Percentiles rank a stretch among this genome's conserved stretches.
phyloP scores from a whole-genome alignment of 2,113 vertebrate genomes.

The Nothobranchius kuhntae region DNA sequence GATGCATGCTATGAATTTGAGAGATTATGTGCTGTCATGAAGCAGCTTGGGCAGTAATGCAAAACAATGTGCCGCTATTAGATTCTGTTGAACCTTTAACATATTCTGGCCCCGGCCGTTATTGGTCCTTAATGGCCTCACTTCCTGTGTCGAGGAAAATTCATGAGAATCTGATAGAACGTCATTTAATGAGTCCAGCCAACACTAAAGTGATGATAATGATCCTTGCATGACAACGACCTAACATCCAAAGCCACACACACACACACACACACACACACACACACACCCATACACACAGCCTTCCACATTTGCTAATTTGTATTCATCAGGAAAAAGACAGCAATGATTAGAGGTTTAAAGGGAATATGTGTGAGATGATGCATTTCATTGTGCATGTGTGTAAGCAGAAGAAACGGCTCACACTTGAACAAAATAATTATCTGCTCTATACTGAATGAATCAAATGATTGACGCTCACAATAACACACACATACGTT shows the following conservation, averaged over 20 bases:
- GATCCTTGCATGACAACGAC: constrained; percentile 49
- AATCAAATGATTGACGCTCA: constrained; percentile 45
- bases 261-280: constrained; percentile 9
- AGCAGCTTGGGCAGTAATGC: constrained; percentile 6
- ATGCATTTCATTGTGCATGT: constrained; percentile 54
- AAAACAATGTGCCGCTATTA: not conserved
- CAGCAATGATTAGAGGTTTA: constrained; percentile 65
- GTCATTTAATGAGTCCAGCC: constrained; percentile 45
- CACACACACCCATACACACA: not conserved
- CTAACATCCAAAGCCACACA: constrained; percentile 16
- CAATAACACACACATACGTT: not conserved
- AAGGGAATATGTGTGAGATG: constrained; percentile 58
- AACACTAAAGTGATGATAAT: constrained; percentile 35
- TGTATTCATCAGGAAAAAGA: constrained; percentile 64
- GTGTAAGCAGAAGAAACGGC: constrained; percentile 57
- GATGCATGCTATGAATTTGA: not conserved
- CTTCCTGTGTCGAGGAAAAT: constrained; percentile 43
- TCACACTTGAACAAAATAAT: constrained; percentile 66
- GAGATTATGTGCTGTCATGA: not conserved
- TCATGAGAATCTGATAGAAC: constrained; percentile 45
- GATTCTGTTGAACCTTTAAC: constrained; percentile 13
- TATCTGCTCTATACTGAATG: constrained; percentile 56
- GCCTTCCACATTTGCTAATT: constrained; percentile 37
- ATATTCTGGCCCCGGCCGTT: constrained; percentile 12
- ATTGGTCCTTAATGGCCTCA: constrained; percentile 35